These are phyloP conservation scores for Blera fallax DNA, from an alignment of 2,888 invertebrate genomes.

Conservation along the genomic window DNA sequence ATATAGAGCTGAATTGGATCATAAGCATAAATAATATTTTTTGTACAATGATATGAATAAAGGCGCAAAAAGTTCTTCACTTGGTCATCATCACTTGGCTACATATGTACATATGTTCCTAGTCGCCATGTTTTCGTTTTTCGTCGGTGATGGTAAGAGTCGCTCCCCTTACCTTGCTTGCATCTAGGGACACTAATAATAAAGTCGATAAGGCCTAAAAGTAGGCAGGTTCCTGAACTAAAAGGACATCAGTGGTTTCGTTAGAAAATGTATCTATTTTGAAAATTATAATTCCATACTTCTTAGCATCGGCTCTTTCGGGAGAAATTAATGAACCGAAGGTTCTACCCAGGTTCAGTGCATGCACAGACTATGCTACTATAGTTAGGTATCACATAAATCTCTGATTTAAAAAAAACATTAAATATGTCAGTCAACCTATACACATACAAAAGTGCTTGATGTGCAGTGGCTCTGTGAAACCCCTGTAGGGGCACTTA, in stretches of 20 bases:
- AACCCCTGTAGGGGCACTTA: no score
- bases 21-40: neutral
- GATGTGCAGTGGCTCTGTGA: no score
- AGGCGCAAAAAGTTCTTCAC: slow-evolving; percentile 33
- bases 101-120: neutral
- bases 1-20: neutral
- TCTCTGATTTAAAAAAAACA: no score
- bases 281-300: neutral
- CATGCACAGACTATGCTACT: neutral
- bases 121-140: slow-evolving; percentile 25
- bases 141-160: neutral
- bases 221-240: neutral
- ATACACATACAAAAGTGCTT: no score
- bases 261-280: neutral
- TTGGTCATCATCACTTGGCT: neutral
- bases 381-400: no score
- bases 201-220: slow-evolving; percentile 7
- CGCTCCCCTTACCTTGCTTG: slow-evolving; percentile 25
- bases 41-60: neutral
- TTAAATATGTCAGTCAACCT: no score
- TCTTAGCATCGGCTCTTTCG: neutral
- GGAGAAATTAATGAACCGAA: neutral
- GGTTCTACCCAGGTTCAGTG: neutral
- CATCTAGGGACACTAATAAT: slow-evolving; percentile 30
- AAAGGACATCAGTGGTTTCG: neutral